A percentile compares a stretch with the other conserved stretches of the same genome.
Evolutionary conservation across 1,140 invertebrate genomes (phyloP).

Genomic region (Nixonia krombeini): DNA sequence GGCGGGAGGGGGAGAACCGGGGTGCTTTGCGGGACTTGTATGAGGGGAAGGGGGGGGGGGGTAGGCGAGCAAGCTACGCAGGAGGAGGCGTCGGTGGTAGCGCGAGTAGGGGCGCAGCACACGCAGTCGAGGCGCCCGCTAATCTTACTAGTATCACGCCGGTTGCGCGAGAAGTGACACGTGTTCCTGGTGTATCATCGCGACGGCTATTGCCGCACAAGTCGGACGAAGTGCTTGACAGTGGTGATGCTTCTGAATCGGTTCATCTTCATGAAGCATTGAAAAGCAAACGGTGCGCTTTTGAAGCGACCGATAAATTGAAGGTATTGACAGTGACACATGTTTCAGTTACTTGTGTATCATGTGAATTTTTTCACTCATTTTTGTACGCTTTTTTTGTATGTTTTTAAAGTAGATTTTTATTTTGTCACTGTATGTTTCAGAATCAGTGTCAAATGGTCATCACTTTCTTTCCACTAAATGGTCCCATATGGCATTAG

Average conservation of each 20-base stretch:
- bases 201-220: conserved; percentile 16
- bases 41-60: conserved; percentile 64
- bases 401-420: too few relatives aligned
- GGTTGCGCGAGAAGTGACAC: conserved; percentile 66
- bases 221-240: conserved; percentile 11
- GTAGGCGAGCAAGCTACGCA: conserved; percentile 35
- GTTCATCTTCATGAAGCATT: conserved; percentile 1
- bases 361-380: background rate
- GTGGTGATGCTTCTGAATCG: conserved; percentile 11
- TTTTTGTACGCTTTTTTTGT: too few relatives aligned
- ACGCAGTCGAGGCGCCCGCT: conserved; percentile 62
- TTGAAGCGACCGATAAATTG: conserved; percentile 17
- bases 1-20: conserved; percentile 12
- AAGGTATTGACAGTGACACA: conserved; percentile 32
- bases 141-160: conserved; percentile 69
- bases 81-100: conserved; percentile 38
- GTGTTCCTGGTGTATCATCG: conserved; percentile 22
- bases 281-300: conserved; percentile 12
- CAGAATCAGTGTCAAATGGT: too few relatives aligned
- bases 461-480: too few relatives aligned
- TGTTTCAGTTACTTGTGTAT: too few relatives aligned
- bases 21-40: conserved; percentile 47
- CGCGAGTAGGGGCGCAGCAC: conserved; percentile 49
- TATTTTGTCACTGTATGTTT: too few relatives aligned
- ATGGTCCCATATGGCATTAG: too few relatives aligned